Evolutionary conservation across 2,797 vertebrate species (phyloP).

Genomic region (Paedocypris micromegethes): DNA sequence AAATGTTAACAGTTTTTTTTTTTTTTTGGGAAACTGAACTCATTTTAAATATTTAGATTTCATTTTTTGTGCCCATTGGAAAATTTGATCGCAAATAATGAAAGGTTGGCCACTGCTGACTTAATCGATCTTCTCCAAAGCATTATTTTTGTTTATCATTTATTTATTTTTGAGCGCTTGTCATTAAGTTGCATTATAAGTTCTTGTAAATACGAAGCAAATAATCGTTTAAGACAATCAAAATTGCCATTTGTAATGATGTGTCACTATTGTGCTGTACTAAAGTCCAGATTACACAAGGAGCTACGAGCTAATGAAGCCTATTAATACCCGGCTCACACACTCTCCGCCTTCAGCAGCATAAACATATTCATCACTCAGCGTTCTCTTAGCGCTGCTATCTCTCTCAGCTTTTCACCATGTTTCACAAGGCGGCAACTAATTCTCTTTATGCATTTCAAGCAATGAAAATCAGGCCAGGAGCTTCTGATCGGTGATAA

Average conservation of each 20-base stretch:
- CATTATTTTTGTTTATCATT: background rate
- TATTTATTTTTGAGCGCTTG: background rate
- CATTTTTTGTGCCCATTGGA: too few species aligned
- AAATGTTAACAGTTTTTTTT: too few species aligned
- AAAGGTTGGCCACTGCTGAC: too few species aligned
- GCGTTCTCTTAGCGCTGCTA: constrained; percentile 7
- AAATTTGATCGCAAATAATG: too few species aligned
- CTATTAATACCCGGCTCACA: constrained; percentile 23
- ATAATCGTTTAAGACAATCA: constrained; percentile 2
- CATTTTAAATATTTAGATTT: too few species aligned
- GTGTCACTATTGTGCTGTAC: constrained; percentile 13
- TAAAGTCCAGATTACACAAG: constrained; percentile 10
- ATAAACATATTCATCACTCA: constrained; percentile 36
- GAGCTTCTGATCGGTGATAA: constrained; percentile 1
- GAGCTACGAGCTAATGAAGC: constrained; percentile 5
- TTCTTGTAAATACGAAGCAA: constrained; percentile 7
- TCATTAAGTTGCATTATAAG: background rate
- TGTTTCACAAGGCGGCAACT: background rate
- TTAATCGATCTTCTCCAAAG: background rate
- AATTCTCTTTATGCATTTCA: constrained; percentile 13
- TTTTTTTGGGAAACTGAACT: too few species aligned
- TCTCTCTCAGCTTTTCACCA: background rate
- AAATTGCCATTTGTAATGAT: background rate
- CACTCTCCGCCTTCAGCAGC: constrained; percentile 11
- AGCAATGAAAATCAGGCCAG: constrained; percentile 5